Evolutionary conservation across 2,888 invertebrate genomes (phyloP).

Genomic region (Dichetophora obliterata): DNA sequence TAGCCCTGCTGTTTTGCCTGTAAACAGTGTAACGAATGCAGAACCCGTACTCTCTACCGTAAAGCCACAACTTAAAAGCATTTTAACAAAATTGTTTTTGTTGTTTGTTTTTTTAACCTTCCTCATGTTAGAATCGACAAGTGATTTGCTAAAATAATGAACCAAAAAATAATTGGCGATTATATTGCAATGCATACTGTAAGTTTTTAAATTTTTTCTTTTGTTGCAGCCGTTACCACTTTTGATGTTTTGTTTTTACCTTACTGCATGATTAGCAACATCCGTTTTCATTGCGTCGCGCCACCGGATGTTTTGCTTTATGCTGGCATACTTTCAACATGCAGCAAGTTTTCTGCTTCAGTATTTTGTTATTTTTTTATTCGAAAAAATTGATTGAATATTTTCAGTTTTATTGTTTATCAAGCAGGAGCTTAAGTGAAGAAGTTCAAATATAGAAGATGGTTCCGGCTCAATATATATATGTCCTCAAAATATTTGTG

Average conservation of each 20-base stretch:
- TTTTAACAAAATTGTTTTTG: neutral
- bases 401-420: neutral
- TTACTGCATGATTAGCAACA: slow-evolving; percentile 10
- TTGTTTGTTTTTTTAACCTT: neutral
- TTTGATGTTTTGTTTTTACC: neutral
- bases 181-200: neutral
- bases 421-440: too few species aligned
- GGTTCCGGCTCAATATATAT: too few species aligned
- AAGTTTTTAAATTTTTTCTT: neutral
- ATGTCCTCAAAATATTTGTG: too few species aligned
- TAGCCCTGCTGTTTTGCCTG: neutral
- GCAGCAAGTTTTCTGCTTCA: neutral
- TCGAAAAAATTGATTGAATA: neutral
- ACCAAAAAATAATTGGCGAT: neutral
- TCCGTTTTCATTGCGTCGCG: neutral
- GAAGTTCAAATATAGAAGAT: too few species aligned
- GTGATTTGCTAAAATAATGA: neutral
- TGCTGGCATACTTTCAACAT: slow-evolving; percentile 7
- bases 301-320: neutral
- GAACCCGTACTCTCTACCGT: neutral
- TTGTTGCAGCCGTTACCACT: neutral
- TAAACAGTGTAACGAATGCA: neutral
- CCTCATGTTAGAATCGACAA: neutral
- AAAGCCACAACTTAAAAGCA: too few species aligned
- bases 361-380: neutral